phyloP scores from a whole-genome alignment of 2,888 invertebrate genomes.

The Agrotis segetum region DNA sequence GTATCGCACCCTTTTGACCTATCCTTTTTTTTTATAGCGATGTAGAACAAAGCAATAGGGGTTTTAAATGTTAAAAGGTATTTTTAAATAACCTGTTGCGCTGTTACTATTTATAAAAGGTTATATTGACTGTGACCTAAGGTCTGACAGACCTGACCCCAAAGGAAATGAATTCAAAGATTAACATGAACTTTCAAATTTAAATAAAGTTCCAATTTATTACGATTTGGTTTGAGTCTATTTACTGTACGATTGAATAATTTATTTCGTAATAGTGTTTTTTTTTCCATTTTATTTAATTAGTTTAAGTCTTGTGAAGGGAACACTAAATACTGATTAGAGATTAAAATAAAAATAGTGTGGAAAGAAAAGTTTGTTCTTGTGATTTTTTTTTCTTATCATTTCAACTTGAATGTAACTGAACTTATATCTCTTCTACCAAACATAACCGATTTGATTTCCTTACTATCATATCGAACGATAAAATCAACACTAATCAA shows the following conservation, averaged over 20 bases:
- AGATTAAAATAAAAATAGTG: slow-evolving; percentile 7
- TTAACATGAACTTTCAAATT: slow-evolving; percentile 21
- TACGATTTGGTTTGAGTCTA: slow-evolving; percentile 1
- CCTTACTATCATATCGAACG: slow-evolving; percentile 7
- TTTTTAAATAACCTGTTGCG: slow-evolving; percentile 37
- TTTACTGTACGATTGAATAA: slow-evolving; percentile 24
- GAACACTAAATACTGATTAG: neutral
- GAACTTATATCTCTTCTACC: neutral
- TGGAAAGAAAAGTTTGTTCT: slow-evolving; percentile 16
- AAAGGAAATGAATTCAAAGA: slow-evolving; percentile 20
- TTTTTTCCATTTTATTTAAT: slow-evolving; percentile 1
- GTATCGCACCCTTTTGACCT: neutral
- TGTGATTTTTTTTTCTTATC: neutral
- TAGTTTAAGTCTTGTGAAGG: slow-evolving; percentile 13
- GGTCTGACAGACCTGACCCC: slow-evolving; percentile 25
- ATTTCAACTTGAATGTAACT: neutral
- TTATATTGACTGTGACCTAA: slow-evolving; percentile 8
- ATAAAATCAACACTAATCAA: slow-evolving; percentile 39
- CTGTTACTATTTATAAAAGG: slow-evolving; percentile 14
- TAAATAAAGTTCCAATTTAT: slow-evolving; percentile 21
- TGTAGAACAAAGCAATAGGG: neutral
- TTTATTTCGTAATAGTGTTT: slow-evolving; percentile 2
- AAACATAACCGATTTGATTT: neutral
- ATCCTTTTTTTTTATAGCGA: slow-evolving; percentile 15
- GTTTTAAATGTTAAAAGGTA: slow-evolving; percentile 21